Percentiles rank a stretch among this genome's conserved stretches.
These are phyloP conservation scores for Hydrophis major DNA, from an alignment of 2,797 vertebrate genomes.

Conservation along the genomic window DNA sequence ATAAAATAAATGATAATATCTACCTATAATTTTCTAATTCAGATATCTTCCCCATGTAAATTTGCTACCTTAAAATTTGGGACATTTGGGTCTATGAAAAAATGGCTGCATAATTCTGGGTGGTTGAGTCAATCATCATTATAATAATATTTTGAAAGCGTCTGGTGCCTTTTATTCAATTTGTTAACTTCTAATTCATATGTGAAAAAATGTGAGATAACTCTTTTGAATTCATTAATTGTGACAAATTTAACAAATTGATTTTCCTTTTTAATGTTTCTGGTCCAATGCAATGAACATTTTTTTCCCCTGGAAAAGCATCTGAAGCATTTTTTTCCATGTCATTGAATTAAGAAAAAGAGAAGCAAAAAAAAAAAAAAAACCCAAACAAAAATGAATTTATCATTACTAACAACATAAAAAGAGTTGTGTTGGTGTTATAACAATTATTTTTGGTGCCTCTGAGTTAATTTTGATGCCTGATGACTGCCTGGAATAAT, in stretches of 20 bases:
- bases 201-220: not conserved
- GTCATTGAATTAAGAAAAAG: not conserved
- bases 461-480: not conserved
- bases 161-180: not conserved
- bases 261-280: not conserved
- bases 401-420: not conserved
- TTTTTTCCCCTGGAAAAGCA: not conserved
- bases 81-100: not conserved
- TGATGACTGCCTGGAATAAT: not conserved
- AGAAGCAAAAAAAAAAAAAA: not conserved
- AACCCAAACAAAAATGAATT: not conserved
- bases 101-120: not conserved
- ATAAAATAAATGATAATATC: not conserved
- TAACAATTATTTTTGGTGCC: not conserved
- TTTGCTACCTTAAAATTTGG: not conserved
- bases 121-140: not conserved
- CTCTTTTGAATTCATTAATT: not conserved
- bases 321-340: not conserved
- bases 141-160: not conserved
- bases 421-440: not conserved
- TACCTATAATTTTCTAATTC: not conserved
- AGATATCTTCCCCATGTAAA: not conserved
- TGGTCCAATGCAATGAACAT: not conserved
- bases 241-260: not conserved
- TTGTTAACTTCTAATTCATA: not conserved